These are phyloP conservation scores for Idaea straminata DNA, from an alignment of 2,888 invertebrate genomes.

Conservation along the genomic window DNA sequence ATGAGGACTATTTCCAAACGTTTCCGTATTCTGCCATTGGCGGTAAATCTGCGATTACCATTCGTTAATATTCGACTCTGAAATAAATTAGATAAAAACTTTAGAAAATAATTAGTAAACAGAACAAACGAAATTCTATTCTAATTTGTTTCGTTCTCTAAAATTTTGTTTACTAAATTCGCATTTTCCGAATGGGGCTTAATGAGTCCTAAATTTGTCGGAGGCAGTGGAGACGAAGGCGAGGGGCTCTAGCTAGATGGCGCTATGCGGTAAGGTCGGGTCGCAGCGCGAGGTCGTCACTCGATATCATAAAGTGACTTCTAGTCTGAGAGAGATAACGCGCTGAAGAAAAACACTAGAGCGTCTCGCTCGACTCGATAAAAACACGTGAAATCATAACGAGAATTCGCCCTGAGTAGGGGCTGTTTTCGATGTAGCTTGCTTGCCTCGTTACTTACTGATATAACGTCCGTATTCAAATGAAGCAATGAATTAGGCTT, in stretches of 20 bases:
- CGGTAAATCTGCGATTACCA: conserved; percentile 18
- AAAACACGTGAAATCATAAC: conserved; percentile 44
- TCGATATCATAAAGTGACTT: conserved; percentile 73
- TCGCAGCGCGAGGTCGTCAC: conserved; percentile 49
- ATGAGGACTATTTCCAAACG: conserved; percentile 57
- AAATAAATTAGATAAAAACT: conserved; percentile 1
- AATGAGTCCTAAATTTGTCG: conserved; percentile 67
- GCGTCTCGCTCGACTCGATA: conserved; percentile 40
- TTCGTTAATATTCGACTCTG: neutral
- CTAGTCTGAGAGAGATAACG: conserved; percentile 66
- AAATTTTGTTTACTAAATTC: conserved; percentile 64
- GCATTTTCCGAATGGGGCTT: conserved; percentile 67
- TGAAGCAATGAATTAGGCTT: conserved; percentile 39
- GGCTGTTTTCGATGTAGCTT: conserved; percentile 38
- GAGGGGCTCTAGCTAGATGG: conserved; percentile 36
- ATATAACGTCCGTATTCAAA: conserved; percentile 26
- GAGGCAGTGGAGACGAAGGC: conserved; percentile 33
- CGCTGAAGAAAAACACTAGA: conserved; percentile 71
- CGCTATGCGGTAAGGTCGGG: conserved; percentile 38
- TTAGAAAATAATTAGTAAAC: conserved; percentile 9
- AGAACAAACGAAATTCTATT: conserved; percentile 37
- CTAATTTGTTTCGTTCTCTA: conserved; percentile 50
- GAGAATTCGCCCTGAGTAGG: conserved; percentile 37
- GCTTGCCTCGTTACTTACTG: conserved; percentile 35
- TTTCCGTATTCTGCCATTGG: conserved; percentile 48